Evolutionary conservation across 2,113 vertebrate genomes (phyloP).

Genomic region (Corythornis cristatus): DNA sequence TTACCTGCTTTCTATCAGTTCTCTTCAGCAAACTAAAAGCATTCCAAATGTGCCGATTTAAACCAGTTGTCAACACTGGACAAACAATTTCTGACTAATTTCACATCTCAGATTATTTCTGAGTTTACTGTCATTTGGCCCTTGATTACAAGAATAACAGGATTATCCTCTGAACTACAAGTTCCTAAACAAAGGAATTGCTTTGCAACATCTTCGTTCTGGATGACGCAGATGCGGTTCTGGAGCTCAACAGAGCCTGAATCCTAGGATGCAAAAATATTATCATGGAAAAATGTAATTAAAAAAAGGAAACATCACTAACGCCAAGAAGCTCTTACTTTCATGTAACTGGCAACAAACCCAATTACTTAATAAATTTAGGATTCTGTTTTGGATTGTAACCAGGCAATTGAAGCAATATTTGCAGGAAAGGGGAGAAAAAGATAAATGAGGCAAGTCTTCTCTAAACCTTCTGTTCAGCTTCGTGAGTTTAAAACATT

Average conservation of each 20-base stretch:
- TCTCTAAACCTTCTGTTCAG: background rate
- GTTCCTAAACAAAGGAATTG: background rate
- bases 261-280: background rate
- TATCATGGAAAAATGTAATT: background rate
- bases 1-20: background rate
- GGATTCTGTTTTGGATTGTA: background rate
- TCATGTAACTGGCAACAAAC: background rate
- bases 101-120: background rate
- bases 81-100: background rate
- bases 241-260: background rate
- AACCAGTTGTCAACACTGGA: background rate
- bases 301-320: background rate
- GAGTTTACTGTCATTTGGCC: background rate
- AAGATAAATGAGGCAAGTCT: background rate
- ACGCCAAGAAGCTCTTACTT: background rate
- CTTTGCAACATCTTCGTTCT: background rate
- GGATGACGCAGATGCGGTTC: background rate
- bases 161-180: background rate
- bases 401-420: background rate
- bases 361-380: constrained; percentile 3
- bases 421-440: background rate
- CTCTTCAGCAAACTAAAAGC: background rate
- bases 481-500: background rate
- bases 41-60: background rate
- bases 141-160: background rate